Conservation (phyloP, 2,888 invertebrate genomes). For the Alloplasta piceator region DNA sequence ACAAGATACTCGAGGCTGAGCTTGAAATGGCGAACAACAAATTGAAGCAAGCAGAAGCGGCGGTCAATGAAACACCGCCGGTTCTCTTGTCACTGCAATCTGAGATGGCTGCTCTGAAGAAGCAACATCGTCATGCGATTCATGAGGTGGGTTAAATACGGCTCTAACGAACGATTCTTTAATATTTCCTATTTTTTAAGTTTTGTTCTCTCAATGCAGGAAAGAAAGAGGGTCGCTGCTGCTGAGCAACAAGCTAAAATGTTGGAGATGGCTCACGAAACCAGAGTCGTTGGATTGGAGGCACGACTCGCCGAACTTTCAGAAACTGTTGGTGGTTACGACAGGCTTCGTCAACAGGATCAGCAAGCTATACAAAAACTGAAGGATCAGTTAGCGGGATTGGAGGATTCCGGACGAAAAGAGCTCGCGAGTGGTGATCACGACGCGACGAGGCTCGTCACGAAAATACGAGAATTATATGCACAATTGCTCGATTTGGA, state of each 20-base stretch:
- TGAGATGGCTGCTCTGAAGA: slow-evolving; percentile 89
- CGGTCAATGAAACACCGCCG: slow-evolving; percentile 86
- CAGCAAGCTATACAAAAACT: slow-evolving; percentile 89
- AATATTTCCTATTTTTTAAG: not conserved
- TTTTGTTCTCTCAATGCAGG: slow-evolving; percentile 81
- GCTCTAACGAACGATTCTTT: slow-evolving; percentile 29
- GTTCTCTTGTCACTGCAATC: slow-evolving; percentile 88
- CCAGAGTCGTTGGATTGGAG: slow-evolving; percentile 91
- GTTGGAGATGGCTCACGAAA: slow-evolving; percentile 89
- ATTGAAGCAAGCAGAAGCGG: slow-evolving; percentile 87
- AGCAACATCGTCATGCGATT: slow-evolving; percentile 89
- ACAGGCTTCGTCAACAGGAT: slow-evolving; percentile 89
- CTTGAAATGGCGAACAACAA: slow-evolving; percentile 87
- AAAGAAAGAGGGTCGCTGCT: slow-evolving; percentile 89
- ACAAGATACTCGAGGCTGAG: slow-evolving; percentile 86
- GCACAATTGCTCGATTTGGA: slow-evolving; percentile 81
- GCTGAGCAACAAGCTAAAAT: slow-evolving; percentile 90
- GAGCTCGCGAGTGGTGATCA: slow-evolving; percentile 71
- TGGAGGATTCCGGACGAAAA: slow-evolving; percentile 74
- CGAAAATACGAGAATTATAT: slow-evolving; percentile 83
- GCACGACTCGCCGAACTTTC: slow-evolving; percentile 91
- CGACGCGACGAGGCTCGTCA: slow-evolving; percentile 64
- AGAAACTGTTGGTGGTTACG: slow-evolving; percentile 90
- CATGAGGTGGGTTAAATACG: slow-evolving; percentile 84
- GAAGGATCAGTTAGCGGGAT: slow-evolving; percentile 83